Conservation (phyloP, 2,888 invertebrate genomes). For the Lapara coniferarum region DNA sequence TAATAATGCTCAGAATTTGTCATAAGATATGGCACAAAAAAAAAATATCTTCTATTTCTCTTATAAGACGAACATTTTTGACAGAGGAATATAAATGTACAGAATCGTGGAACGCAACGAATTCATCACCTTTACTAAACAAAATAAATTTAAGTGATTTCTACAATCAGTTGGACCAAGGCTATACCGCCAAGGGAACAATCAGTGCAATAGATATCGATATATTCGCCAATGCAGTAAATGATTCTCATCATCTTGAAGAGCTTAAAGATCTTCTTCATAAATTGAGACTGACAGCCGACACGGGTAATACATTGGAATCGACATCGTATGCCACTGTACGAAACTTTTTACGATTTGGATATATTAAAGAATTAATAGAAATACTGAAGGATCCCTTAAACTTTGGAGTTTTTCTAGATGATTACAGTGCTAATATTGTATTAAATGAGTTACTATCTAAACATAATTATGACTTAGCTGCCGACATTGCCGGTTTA, state of each 20-base stretch:
- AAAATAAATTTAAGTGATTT: constrained; percentile 87
- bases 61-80: constrained; percentile 81
- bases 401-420: constrained; percentile 96
- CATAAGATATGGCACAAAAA: constrained; percentile 42
- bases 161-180: constrained; percentile 87
- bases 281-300: constrained; percentile 88
- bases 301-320: constrained; percentile 87
- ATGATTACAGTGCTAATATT: constrained; percentile 90
- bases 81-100: constrained; percentile 89
- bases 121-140: constrained; percentile 84
- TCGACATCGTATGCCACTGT: constrained; percentile 94
- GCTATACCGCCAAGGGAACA: constrained; percentile 84
- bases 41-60: constrained; percentile 34
- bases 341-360: constrained; percentile 81
- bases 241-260: constrained; percentile 83
- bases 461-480: constrained; percentile 86
- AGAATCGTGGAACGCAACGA: constrained; percentile 87
- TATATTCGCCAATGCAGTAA: constrained; percentile 88
- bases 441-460: constrained; percentile 91
- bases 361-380: constrained; percentile 86
- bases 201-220: constrained; percentile 92
- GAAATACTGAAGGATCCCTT: constrained; percentile 90
- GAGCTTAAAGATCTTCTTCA: constrained; percentile 89
- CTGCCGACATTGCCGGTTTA: constrained; percentile 89
- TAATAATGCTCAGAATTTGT: constrained; percentile 51